Percentiles rank a stretch among this genome's conserved stretches.
These are phyloP conservation scores for rat (Rattus norvegicus) DNA, from an alignment of 2,113 vertebrate genomes.

Conservation along the genomic window GRCr8 NC_086026.1:34322001-34322500, in stretches of 20 bases:
- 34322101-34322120: background rate
- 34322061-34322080: background rate
- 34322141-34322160: background rate
- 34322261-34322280: background rate
- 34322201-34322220: background rate
- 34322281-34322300: background rate
- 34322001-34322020: background rate
- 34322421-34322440: background rate
- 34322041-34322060: background rate
- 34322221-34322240: background rate
- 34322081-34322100: background rate
- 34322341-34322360: background rate
- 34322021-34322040: background rate
- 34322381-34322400: background rate
- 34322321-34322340: background rate
- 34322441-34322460: background rate
- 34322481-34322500: background rate
- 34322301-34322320: background rate
- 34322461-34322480: background rate
- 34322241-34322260: background rate
- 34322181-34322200: background rate
- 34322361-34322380: background rate
- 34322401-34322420: background rate
- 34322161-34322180: background rate
- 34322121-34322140: background rate